phyloP scores from a whole-genome alignment of 2,113 vertebrate species.

The Xenus cinereus region DNA sequence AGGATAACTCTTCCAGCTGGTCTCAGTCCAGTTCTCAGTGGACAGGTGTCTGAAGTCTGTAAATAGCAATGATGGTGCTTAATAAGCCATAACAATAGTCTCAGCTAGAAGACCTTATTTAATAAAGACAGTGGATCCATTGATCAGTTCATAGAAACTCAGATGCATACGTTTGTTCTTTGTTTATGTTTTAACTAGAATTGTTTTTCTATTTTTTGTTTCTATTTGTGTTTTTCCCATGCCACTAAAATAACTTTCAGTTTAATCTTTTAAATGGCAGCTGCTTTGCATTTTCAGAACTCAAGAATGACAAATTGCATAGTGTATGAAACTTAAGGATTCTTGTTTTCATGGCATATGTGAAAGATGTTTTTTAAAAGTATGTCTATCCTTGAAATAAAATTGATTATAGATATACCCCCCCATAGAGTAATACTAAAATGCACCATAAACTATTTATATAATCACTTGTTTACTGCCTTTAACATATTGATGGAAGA shows the following conservation, averaged over 20 bases:
- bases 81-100: background rate
- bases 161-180: background rate
- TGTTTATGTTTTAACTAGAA: background rate
- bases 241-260: background rate
- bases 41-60: background rate
- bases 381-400: background rate
- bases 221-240: background rate
- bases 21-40: background rate
- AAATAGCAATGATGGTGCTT: background rate
- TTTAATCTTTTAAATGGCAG: background rate
- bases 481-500: background rate
- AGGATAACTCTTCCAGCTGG: background rate
- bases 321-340: rapidly evolving
- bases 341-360: background rate
- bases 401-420: background rate
- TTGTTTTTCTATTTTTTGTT: background rate
- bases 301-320: background rate
- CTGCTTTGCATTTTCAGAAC: background rate
- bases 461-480: background rate
- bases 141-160: background rate
- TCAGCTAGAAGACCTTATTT: background rate
- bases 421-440: background rate
- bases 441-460: background rate
- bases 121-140: background rate
- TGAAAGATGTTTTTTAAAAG: background rate